phyloP scores from a whole-genome alignment of 2,797 vertebrate genomes.

The Scarus forsteni region DNA sequence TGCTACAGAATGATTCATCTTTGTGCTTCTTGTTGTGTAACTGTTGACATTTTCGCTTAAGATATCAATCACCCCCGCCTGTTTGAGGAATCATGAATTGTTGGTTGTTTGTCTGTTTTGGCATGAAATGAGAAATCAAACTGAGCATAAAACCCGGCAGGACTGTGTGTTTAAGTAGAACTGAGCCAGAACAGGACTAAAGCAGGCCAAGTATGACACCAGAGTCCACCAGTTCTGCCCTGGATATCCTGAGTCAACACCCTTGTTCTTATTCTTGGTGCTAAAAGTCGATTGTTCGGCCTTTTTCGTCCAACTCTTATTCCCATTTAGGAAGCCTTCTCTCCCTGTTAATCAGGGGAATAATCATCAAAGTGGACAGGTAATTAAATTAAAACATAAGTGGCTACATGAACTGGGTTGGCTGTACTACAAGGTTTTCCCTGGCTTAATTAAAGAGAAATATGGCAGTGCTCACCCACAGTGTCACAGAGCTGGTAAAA shows the following conservation, averaged over 20 bases:
- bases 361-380: conserved; percentile 90
- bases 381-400: conserved; percentile 90
- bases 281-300: conserved; percentile 69
- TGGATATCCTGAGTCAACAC: conserved; percentile 61
- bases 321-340: conserved; percentile 80
- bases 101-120: conserved; percentile 59
- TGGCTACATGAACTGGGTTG: conserved; percentile 85
- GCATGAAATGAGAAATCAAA: conserved; percentile 33
- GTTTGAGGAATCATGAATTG: conserved; percentile 37
- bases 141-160: conserved; percentile 6
- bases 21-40: conserved; percentile 56
- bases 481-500: conserved; percentile 74
- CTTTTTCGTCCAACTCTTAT: conserved; percentile 69
- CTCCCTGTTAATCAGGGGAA: conserved; percentile 87
- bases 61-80: conserved; percentile 53
- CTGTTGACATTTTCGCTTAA: conserved; percentile 59
- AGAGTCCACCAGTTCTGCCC: conserved; percentile 32
- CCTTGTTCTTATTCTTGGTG: conserved; percentile 69
- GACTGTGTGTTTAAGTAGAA: conserved; percentile 8
- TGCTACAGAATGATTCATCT: conserved; percentile 34
- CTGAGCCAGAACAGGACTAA: conserved; percentile 4
- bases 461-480: conserved; percentile 79
- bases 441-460: conserved; percentile 86
- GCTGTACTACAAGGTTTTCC: conserved; percentile 84
- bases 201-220: conserved; percentile 28